These are phyloP conservation scores for Glaucopsyche alexis DNA, from an alignment of 2,888 invertebrate species.

Conservation along the genomic window DNA sequence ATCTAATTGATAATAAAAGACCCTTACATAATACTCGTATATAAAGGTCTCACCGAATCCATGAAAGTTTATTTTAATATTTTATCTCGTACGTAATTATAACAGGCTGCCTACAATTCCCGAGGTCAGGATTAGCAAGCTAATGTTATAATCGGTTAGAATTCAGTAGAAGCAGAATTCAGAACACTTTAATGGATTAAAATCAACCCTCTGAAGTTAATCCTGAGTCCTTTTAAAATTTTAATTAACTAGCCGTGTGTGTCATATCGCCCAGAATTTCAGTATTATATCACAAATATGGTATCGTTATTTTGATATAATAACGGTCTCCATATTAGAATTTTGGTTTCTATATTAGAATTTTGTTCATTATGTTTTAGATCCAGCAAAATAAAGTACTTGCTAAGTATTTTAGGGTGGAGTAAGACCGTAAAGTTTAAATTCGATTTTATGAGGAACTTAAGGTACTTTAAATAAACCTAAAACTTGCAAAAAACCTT, in stretches of 20 bases:
- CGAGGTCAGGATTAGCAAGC: neutral
- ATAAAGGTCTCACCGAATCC: neutral
- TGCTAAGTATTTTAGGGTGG: no score
- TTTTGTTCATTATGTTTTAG: no score
- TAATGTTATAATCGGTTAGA: neutral
- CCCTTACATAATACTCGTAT: neutral
- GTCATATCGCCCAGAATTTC: neutral
- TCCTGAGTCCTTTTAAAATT: conserved; percentile 9
- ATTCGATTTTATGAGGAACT: no score
- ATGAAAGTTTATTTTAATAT: neutral
- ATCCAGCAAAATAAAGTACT: no score
- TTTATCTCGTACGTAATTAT: neutral
- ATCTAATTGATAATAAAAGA: neutral
- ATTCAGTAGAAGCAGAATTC: neutral
- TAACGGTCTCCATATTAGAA: no score
- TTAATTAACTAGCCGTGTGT: neutral
- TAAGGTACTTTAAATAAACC: no score
- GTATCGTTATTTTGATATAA: no score
- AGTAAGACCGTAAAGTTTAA: no score
- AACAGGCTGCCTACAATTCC: neutral
- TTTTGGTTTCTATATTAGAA: no score
- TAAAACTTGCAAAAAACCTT: no score
- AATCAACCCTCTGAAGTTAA: conserved; percentile 19
- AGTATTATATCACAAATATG: neutral
- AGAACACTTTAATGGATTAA: neutral